Evolutionary conservation across 2,113 vertebrate genomes (phyloP).

Genomic region (Nothobranchius furzeri): DNA sequence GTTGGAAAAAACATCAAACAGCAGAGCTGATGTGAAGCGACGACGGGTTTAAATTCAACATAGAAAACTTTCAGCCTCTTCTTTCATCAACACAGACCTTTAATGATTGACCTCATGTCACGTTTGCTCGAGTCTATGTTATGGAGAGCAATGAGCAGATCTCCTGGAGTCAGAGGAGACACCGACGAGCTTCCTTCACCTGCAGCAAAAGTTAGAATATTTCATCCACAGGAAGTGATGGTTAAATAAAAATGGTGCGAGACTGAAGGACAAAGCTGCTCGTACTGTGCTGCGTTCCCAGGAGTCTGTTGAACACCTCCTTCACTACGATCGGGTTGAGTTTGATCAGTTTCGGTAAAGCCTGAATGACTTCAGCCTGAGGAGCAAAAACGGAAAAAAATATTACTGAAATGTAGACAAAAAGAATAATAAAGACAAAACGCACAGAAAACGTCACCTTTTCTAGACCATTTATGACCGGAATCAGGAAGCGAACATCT

Average conservation of each 20-base stretch:
- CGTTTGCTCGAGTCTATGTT: constrained; percentile 93
- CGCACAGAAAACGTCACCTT: constrained; percentile 78
- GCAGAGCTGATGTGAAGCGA: too few species aligned
- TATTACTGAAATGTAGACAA: too few species aligned
- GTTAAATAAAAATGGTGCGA: not conserved
- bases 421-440: too few species aligned
- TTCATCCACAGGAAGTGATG: not conserved
- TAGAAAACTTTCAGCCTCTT: too few species aligned
- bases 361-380: constrained; percentile 94
- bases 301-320: constrained; percentile 94
- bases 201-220: constrained; percentile 40
- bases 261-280: not conserved
- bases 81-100: constrained; percentile 78
- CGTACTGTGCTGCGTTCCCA: constrained; percentile 94
- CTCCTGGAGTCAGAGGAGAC: constrained; percentile 91
- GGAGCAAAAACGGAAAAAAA: not conserved
- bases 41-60: too few species aligned
- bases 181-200: constrained; percentile 89
- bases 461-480: constrained; percentile 94
- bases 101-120: constrained; percentile 98
- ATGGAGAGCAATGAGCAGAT: constrained; percentile 91
- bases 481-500: constrained; percentile 93
- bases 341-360: constrained; percentile 94
- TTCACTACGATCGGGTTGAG: constrained; percentile 98
- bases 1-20: not conserved